Percentiles rank a stretch among this genome's conserved stretches.
phyloP scores from a whole-genome alignment of 1,140 invertebrate genomes.

The Hylyphantes graminicola region DNA sequence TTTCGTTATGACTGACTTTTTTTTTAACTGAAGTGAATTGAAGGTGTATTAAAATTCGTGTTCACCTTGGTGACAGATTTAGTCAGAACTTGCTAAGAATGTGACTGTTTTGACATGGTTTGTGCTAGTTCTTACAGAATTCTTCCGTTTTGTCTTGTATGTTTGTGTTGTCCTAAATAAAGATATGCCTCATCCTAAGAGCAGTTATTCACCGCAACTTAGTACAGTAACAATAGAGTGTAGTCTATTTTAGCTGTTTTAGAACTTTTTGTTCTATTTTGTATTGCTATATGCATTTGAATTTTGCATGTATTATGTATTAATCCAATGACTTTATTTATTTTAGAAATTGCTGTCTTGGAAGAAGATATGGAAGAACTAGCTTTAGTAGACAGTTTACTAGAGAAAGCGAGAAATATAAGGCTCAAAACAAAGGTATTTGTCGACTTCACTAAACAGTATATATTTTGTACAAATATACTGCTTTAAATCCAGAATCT shows the following conservation, averaged over 20 bases:
- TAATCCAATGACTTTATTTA: background rate
- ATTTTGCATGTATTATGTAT: background rate
- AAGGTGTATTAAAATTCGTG: too few species aligned
- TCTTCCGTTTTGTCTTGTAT: too few species aligned
- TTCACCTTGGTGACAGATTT: too few species aligned
- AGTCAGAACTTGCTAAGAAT: too few species aligned
- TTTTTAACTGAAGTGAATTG: too few species aligned
- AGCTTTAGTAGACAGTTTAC: slow-evolving; percentile 16
- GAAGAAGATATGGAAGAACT: slow-evolving; percentile 19
- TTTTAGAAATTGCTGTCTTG: background rate
- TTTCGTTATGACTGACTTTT: too few species aligned
- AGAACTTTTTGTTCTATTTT: background rate
- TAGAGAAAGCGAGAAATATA: slow-evolving; percentile 29
- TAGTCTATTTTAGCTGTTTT: background rate
- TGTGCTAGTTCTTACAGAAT: too few species aligned
- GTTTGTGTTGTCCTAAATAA: background rate
- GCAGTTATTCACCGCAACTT: background rate
- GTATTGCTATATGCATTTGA: background rate
- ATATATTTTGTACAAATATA: background rate
- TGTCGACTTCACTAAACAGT: background rate
- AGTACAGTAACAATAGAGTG: background rate
- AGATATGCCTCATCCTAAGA: background rate
- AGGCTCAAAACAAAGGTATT: slow-evolving; percentile 20
- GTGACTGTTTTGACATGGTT: too few species aligned
- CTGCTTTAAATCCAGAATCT: background rate